Base-by-base conservation (phyloP, 2,113 vertebrate genomes). In the Acanthisitta chloris region DNA sequence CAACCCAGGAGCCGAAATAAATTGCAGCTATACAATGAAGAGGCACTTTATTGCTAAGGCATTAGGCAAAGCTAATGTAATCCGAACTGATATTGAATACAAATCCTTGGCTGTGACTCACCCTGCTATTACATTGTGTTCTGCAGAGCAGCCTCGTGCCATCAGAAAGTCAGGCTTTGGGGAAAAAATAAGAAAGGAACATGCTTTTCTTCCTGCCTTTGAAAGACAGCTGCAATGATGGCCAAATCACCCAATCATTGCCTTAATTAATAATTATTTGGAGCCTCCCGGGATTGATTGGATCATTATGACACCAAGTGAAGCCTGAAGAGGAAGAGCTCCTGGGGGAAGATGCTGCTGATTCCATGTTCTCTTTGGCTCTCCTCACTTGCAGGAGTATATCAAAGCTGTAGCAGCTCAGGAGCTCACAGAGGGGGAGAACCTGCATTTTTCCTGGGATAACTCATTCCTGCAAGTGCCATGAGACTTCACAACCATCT, bases 11-110 rank as follows among this genome's bases (percentile, higher is more conserved):
- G 86, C 86, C 9, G 81, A 88, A 91, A 96, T 95, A 83, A 94
- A 96, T 94, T 69, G 90, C 93, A 91, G 96, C 93, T 26, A 62
- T 77, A 90, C 92, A 94, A 95, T 96, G 95, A 97, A 95, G 94
- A 94, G 96, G 93, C 94, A 95, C 96, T 94, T 94, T 96, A 96
- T 94, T 94, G 92, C 92, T 43, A n/a, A 97, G 91, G 94, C 92
- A 95, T 96, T 95, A 92, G 92, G 92, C 86, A 95, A 90, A 92
- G 92, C 96, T 95, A 95, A 95, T 93, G 96, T 61, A 84, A 94
- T 93, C 83, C 46, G 46, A 82, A 86, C 92, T 3, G 86, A 81
- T 93, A 71, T 70, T 90, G 96, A 95, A 96, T 94, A 93, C 96
- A 96, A 96, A 94, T 91, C 94, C 96, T 84, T 59, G 90, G 33